Evolutionary conservation across 2,888 invertebrate species (phyloP).

Genomic region (Fragum sueziense): DNA sequence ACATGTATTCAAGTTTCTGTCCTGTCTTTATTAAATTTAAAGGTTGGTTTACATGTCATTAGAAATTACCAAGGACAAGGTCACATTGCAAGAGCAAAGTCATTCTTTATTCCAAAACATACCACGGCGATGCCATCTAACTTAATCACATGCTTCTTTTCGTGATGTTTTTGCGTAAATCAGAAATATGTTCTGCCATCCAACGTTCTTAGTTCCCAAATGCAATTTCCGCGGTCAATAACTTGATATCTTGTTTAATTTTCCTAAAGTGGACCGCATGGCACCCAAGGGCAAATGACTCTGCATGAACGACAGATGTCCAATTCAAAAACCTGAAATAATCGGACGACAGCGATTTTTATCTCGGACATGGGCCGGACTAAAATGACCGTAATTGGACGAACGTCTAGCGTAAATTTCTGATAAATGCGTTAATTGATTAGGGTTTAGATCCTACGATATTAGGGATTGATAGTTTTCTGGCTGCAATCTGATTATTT

Average conservation of each 20-base stretch:
- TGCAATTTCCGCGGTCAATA: no score
- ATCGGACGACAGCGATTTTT: constrained; percentile 1
- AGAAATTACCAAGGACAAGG: no score
- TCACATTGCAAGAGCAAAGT: no score
- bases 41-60: no score
- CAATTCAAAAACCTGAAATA: constrained; percentile 6
- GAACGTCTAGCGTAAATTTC: constrained; percentile 3
- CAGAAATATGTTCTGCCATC: no score
- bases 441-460: constrained; percentile 5
- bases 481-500: constrained; percentile 14
- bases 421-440: constrained; percentile 18
- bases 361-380: background rate
- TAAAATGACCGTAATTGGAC: constrained; percentile 3
- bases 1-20: no score
- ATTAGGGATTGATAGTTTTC: constrained; percentile 11
- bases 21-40: no score
- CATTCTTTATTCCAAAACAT: no score
- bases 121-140: no score
- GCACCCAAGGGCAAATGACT: background rate
- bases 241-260: background rate
- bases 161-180: no score
- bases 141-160: no score
- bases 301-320: background rate
- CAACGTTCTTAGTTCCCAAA: no score
- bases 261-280: background rate